Percentiles rank a stretch among this genome's conserved stretches.
Evolutionary conservation across 2,113 vertebrate species (phyloP).

Genomic region (Dissostichus mawsoni): DNA sequence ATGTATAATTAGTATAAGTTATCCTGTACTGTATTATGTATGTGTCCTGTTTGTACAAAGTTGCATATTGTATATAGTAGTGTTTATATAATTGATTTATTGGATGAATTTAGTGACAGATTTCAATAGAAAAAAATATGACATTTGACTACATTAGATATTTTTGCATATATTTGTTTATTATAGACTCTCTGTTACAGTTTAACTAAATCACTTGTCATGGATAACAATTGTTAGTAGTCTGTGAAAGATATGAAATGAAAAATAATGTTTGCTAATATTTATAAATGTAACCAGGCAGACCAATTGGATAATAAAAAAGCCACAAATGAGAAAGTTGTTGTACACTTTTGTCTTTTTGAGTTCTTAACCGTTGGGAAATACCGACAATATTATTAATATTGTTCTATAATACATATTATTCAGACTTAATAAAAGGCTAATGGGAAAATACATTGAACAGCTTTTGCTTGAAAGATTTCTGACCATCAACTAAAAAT

Average conservation of each 20-base stretch:
- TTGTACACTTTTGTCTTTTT: background rate
- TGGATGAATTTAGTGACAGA: background rate
- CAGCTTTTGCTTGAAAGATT: too few relatives aligned
- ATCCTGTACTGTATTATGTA: background rate
- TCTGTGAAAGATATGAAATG: conserved; percentile 3
- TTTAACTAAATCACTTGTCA: background rate
- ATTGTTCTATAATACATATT: background rate
- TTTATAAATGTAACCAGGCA: conserved; percentile 32
- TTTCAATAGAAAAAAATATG: background rate
- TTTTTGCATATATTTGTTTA: conserved; percentile 24
- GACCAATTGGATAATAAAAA: conserved; percentile 33
- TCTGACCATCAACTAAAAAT: too few relatives aligned
- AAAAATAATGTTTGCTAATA: background rate
- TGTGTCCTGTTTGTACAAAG: conserved; percentile 48
- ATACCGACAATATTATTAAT: background rate
- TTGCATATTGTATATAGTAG: conserved; percentile 58
- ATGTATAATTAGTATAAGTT: background rate
- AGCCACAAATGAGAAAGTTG: conserved; percentile 5
- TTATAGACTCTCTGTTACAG: background rate
- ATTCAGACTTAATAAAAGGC: too few relatives aligned
- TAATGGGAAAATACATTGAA: too few relatives aligned
- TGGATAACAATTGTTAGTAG: conserved; percentile 2
- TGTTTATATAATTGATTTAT: conserved; percentile 1
- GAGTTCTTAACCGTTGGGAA: background rate
- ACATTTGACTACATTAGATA: background rate